Evolutionary conservation across 1,140 invertebrate species (phyloP), one percentile per base, ranked within the genome.

Genomic region (Periplaneta americana): DNA sequence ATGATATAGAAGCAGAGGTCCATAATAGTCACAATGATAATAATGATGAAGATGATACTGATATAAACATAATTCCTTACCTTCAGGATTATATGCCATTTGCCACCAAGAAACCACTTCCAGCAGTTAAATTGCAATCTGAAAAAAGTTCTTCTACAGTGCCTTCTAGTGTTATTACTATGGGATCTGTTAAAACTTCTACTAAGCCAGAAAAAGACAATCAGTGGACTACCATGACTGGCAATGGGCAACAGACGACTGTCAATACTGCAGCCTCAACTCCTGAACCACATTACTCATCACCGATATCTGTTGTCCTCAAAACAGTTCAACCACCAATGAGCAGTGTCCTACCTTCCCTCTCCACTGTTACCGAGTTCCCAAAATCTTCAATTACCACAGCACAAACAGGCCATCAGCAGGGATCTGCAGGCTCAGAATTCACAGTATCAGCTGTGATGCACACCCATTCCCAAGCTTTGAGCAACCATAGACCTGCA

Each of bases 71-170:
- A 0, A 90, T 91, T 36, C 89, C 90, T 0, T 90, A 91, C 79
- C 82, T 90, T 0, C 90, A 91, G 80, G 90, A 91, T 80, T 90
- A 90, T 66, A 82, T 89, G 78, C 90, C 89, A 8, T 90, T 88
- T 81, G 84, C 86, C 0, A 87, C 87, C 6, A 89, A 87, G 78
- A 90, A 88, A 74, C 83, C 83, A 74, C 66, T 28, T 74, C 22
- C 28, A 35, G 22, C 57, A n/a, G 57, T n/a, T n/a, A 80, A 74
- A 33, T 15, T 18, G 8, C 28, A 10, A 34, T 17, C 76, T 28
- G 34, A 34, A 36, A 28, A 0, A 13, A 31, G 17, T 1, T n/a
- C 22, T 0, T 11, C 33, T 76, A 76, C 32, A 33, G 18, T 28
- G 8, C 5, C 48, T 28, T 66, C 48, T 13, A n/a, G 22, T n/a